Conservation (phyloP, 2,113 vertebrate species). For the Ardeotis arabs region DNA sequence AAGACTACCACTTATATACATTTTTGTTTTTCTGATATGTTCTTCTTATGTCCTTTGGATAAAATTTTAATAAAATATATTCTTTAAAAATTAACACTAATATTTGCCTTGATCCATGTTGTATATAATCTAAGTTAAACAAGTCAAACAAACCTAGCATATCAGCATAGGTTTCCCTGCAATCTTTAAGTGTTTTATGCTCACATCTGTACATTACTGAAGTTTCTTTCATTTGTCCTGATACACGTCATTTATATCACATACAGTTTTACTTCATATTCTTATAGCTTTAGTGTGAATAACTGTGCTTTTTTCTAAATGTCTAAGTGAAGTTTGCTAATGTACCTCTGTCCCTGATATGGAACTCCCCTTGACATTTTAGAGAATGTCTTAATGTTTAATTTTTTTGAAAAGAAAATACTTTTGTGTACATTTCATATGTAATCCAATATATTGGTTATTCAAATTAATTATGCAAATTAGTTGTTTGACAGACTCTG, state of each 20-base stretch:
- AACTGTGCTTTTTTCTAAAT: not conserved
- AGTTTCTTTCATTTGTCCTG: not conserved
- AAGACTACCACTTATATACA: not conserved
- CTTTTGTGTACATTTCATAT: constrained; percentile 6
- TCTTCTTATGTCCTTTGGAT: not conserved
- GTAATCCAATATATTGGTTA: constrained; percentile 10
- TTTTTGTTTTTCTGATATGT: not conserved
- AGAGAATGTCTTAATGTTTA: not conserved
- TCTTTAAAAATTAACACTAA: not conserved
- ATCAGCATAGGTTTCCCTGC: not conserved
- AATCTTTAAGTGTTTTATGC: not conserved
- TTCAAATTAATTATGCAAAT: constrained; percentile 47
- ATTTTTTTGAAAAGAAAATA: not conserved
- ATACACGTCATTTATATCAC: not conserved
- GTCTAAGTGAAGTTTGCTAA: not conserved
- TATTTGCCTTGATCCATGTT: not conserved
- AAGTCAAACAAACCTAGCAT: not conserved
- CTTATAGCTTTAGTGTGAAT: not conserved
- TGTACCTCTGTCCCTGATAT: not conserved
- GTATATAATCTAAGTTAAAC: not conserved
- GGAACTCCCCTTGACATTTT: not conserved
- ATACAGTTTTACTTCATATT: not conserved
- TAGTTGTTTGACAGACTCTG: constrained; percentile 19
- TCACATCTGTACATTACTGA: not conserved
- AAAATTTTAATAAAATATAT: not conserved